Conservation (phyloP, 2,888 invertebrate species). For the Polylopha cassiicola region DNA sequence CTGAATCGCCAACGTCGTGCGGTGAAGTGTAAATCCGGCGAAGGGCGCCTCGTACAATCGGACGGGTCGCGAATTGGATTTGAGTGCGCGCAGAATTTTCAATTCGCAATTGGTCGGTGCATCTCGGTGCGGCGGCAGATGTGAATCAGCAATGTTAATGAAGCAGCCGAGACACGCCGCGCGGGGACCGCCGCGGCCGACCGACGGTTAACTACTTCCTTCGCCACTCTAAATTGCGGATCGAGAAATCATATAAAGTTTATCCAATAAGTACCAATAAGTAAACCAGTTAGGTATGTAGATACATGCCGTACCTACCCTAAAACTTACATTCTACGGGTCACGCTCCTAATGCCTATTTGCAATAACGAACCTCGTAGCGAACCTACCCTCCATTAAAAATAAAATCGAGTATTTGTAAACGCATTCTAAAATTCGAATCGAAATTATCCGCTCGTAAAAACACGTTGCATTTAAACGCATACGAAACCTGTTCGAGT, state of each 20-base stretch:
- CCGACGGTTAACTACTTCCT: not conserved
- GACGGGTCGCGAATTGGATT: constrained; percentile 37
- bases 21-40: constrained; percentile 54
- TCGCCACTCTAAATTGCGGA: too few species aligned
- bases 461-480: constrained; percentile 18
- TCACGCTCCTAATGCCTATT: too few species aligned
- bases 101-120: constrained; percentile 46
- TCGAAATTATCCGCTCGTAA: constrained; percentile 10
- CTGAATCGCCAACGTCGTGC: constrained; percentile 27
- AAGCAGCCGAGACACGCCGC: constrained; percentile 38
- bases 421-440: constrained; percentile 4
- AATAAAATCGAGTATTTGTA: not conserved
- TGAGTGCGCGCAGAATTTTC: constrained; percentile 58
- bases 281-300: too few species aligned
- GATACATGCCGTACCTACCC: too few species aligned
- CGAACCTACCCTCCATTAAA: constrained; percentile 3
- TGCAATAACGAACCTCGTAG: too few species aligned
- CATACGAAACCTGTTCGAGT: constrained; percentile 20
- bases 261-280: not conserved
- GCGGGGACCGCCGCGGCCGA: constrained; percentile 4
- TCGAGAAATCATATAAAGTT: not conserved
- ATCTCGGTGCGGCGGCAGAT: constrained; percentile 38
- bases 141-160: constrained; percentile 57
- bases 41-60: constrained; percentile 41
- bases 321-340: too few species aligned